Percentiles rank a stretch among this genome's conserved stretches.
Conservation (phyloP, 2,888 invertebrate genomes). For the Odontothrips loti region DNA sequence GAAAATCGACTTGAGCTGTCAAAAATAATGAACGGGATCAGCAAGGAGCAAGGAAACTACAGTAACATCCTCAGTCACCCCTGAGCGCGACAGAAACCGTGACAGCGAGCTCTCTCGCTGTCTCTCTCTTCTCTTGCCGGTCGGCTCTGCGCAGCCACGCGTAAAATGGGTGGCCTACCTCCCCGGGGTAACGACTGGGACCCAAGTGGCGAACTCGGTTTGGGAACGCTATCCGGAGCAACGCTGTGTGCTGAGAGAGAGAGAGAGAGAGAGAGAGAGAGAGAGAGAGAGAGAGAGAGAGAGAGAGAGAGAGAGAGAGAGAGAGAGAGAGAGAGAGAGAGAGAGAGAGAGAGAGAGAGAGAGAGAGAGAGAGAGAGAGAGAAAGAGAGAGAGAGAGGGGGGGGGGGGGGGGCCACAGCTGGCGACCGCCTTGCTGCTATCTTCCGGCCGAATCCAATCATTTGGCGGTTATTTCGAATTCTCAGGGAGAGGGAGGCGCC, state of each 20-base stretch:
- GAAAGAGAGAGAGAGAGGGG: neutral
- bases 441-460: neutral
- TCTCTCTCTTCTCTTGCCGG: no score
- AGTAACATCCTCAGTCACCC: no score
- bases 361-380: neutral
- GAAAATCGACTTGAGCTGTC: constrained; percentile 54
- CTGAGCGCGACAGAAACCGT: neutral
- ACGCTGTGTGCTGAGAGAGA: no score
- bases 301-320: no score
- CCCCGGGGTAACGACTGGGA: neutral
- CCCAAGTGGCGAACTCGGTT: no score
- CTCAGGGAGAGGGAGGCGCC: no score
- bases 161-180: constrained; percentile 2
- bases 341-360: no score
- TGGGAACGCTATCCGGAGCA: no score
- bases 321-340: no score
- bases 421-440: neutral
- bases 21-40: constrained; percentile 30
- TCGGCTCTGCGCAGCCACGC: neutral
- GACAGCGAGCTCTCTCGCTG: no score
- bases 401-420: neutral
- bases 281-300: no score
- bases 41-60: neutral
- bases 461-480: neutral
- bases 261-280: no score